Base-by-base conservation (phyloP, 2,113 vertebrate species). In the Donacobius atricapilla region DNA sequence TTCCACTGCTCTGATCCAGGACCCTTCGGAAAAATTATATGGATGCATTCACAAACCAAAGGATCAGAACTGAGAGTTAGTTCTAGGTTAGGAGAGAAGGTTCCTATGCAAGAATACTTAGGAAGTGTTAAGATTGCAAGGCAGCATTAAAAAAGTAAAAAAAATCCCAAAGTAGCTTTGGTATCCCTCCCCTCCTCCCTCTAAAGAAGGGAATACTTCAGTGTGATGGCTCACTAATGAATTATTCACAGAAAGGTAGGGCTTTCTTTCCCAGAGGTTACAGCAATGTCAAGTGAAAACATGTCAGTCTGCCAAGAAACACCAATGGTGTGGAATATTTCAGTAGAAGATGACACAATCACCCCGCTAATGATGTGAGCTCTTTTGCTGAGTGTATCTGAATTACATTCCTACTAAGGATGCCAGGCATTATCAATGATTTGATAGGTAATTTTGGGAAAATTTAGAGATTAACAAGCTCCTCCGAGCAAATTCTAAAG, bases 231-330 rank as follows among this genome's bases (percentile, higher is more conserved):
- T 80, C 71, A 58, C 76, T 87, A 80, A 94, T 70, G 51, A 93
- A 89, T 93, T 87, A 89, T 87, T 83, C 93, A 92, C 14, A 0
- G 63, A 54, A 90, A 93, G 58, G 89, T 70, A 95, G 68, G 51
- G 3, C 53, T 86, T 69, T 61, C 50, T 69, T 72, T 94, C 64
- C 72, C 72, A 94, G 47, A 75, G 72, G 76, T 96, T 94, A 90
- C 86, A 93, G 70, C 71, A 94, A 94, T 81, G 86, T 90, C 93
- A 90, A 93, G 56, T 61, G 50, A 96, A 96, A 95, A 91, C 82
- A 73, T 18, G 33, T 93, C 89, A 88, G 93, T 76, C 82, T 95
- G 91, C 87, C 91, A 95, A 93, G 66, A 90, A 95, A 90, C 42
- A 91, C 90, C 84, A 94, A 16, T 54, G 78, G 85, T 88, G 82